Percentiles rank a stretch among this genome's conserved stretches.
Evolutionary conservation across 2,797 vertebrate species (phyloP).

Genomic region (Amazona finschi): DNA sequence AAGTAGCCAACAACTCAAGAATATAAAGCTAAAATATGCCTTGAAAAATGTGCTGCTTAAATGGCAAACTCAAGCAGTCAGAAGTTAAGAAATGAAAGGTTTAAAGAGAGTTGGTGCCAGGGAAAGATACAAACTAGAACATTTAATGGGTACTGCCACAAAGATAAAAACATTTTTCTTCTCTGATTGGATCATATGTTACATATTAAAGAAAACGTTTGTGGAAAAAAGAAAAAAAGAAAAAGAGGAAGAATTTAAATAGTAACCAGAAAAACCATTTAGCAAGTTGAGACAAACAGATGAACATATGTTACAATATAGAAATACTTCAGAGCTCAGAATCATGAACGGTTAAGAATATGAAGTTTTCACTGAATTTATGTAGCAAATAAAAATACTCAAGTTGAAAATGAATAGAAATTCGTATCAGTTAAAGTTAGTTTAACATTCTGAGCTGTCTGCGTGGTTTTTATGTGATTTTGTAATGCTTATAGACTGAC

Average conservation of each 20-base stretch:
- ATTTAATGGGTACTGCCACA: background rate
- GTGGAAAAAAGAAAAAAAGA: background rate
- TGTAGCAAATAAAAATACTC: background rate
- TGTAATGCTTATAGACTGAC: background rate
- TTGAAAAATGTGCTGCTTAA: background rate
- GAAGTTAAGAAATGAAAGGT: background rate
- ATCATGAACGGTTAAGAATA: background rate
- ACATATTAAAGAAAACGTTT: background rate
- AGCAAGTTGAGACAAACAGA: background rate
- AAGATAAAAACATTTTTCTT: background rate
- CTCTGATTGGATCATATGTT: background rate
- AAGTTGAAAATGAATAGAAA: background rate
- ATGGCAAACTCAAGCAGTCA: background rate
- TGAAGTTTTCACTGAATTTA: background rate
- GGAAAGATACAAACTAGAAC: background rate
- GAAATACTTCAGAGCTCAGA: background rate
- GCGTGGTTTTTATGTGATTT: background rate
- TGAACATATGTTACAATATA: background rate
- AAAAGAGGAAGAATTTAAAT: background rate
- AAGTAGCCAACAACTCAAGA: background rate
- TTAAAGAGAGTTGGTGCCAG: background rate
- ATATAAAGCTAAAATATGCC: background rate
- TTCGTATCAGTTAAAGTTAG: background rate
- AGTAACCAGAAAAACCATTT: background rate
- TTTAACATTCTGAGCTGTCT: background rate